phyloP scores from a whole-genome alignment of 2,797 vertebrate species.

The Streptopelia turtur region DNA sequence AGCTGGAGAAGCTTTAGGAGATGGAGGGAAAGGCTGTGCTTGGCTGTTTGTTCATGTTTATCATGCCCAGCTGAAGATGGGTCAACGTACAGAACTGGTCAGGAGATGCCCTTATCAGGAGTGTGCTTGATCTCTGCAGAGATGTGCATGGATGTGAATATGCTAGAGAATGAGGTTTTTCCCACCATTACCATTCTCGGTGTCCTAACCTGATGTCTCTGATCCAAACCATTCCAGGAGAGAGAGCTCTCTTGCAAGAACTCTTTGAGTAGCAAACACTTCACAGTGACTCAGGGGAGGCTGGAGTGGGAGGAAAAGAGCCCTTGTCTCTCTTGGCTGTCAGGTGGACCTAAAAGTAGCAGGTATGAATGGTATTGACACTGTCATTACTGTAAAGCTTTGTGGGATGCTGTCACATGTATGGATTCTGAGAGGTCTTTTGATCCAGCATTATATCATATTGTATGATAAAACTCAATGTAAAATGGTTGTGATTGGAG shows the following conservation, averaged over 20 bases:
- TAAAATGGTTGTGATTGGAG: neutral
- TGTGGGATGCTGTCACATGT: neutral
- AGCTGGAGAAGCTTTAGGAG: neutral
- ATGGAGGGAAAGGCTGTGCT: neutral
- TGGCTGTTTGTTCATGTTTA: neutral
- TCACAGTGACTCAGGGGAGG: neutral
- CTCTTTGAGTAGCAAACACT: neutral
- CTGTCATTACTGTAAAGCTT: neutral
- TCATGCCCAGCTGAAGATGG: neutral
- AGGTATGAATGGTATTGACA: neutral
- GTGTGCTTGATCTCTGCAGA: neutral
- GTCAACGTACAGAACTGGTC: neutral
- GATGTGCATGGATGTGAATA: neutral
- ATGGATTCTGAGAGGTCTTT: neutral
- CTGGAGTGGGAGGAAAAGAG: slow-evolving; percentile 10
- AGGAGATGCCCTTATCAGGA: neutral
- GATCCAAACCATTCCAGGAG: neutral
- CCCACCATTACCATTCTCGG: neutral
- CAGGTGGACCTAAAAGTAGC: neutral
- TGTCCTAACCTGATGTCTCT: neutral
- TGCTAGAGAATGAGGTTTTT: neutral
- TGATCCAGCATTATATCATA: neutral
- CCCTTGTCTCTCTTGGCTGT: neutral
- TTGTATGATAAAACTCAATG: neutral
- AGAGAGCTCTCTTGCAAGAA: neutral